Evolutionary conservation across 2,113 vertebrate species (phyloP), one percentile per base, ranked within the genome.

Genomic region (Paramisgurnus dabryanus): DNA sequence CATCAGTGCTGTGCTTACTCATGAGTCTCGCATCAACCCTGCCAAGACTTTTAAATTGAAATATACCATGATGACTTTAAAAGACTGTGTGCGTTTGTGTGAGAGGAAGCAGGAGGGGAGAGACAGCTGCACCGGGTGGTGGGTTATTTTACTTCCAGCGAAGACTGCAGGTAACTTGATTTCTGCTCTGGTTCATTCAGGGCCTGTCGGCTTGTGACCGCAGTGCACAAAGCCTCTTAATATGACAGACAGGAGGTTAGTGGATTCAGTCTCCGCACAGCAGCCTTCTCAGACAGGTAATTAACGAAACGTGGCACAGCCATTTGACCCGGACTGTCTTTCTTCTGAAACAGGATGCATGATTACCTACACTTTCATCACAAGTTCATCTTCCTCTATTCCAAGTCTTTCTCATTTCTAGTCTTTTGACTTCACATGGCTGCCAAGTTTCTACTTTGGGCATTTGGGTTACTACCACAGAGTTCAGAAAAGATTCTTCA

Each of bases 241-340:
- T 63, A 67, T 69, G 80, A 69, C 65, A 76, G 80, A 76, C 64
- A 68, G 79, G 80, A 81, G 80, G 72, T 81, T 69, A 81, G 80
- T 76, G 45, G 61, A 74, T 81, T 60, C 41, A 60, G 53, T 75
- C 67, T 75, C 55, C n/a, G 53, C 71, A 66, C 71, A 76, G 69
- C 70, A 67, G 71, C 55, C 11, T 67, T 45, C 34, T 81, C 72
- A 61, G 80, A 81, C 80, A 81, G 72, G 72, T 81, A 81, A 81
- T 81, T 81, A 81, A 81, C 72, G 17, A 67, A 76, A 68, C 66
- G 67, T 60, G 57, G 55, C 53, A 57, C 6, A 11, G 72, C 80
- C 40, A 68, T 76, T 76, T 81, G 72, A 81, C 80, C 80, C 8
- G 12, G 65, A 65, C 67, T 67, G 66, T 67, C 65, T 65, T 63